phyloP scores from a whole-genome alignment of 2,113 vertebrate species.

The Corapipo altera region DNA sequence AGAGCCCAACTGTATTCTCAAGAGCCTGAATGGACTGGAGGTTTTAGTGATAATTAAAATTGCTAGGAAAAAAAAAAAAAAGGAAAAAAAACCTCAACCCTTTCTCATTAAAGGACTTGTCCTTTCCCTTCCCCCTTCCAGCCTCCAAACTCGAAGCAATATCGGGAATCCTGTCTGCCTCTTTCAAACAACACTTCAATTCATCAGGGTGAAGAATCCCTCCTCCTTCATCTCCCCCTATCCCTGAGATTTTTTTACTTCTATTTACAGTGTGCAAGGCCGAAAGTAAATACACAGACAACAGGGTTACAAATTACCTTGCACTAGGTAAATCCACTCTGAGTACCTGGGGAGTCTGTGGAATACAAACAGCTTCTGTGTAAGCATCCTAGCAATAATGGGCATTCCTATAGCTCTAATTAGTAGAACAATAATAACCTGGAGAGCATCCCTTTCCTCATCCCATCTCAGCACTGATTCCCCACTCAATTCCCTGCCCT shows the following conservation, averaged over 20 bases:
- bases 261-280: background rate
- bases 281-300: constrained; percentile 44
- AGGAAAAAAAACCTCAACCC: background rate
- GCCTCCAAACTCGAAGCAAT: background rate
- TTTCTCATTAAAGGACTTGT: constrained; percentile 59
- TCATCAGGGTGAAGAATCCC: constrained; percentile 38
- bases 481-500: background rate
- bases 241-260: constrained; percentile 1
- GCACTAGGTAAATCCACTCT: background rate
- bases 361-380: constrained; percentile 17
- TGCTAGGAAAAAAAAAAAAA: constrained; percentile 1
- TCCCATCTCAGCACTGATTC: background rate
- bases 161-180: constrained; percentile 49
- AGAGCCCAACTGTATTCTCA: constrained; percentile 71
- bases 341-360: constrained; percentile 9
- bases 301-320: constrained; percentile 37
- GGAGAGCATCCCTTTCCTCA: background rate
- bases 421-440: constrained; percentile 24
- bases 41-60: constrained; percentile 80
- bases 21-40: constrained; percentile 45
- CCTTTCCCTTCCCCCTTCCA: background rate
- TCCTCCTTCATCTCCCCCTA: background rate
- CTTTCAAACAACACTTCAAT: constrained; percentile 61
- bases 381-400: constrained; percentile 3
- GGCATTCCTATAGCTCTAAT: constrained; percentile 25